Conservation (phyloP, 2,113 vertebrate species). For the Mustela nigripes region DNA sequence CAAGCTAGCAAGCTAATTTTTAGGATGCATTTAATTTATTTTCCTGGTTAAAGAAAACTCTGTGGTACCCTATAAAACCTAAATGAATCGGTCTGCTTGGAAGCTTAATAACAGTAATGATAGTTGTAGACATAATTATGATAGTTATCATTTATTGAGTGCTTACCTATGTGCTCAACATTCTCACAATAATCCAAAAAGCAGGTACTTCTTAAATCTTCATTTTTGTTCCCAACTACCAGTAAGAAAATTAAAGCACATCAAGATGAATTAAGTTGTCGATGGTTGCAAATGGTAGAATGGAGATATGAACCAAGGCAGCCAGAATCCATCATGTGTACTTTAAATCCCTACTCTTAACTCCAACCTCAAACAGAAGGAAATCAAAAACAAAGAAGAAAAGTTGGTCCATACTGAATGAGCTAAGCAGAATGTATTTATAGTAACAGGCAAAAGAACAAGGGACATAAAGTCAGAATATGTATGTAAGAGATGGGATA, state of each 20-base stretch:
- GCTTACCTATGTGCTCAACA: neutral
- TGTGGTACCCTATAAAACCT: neutral
- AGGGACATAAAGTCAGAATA: neutral
- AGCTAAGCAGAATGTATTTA: neutral
- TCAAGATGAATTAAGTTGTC: neutral
- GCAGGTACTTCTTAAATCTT: neutral
- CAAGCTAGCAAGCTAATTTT: conserved; percentile 33
- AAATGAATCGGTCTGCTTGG: neutral
- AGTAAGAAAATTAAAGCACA: neutral
- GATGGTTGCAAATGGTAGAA: neutral
- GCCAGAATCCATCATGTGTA: neutral
- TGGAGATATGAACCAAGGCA: neutral
- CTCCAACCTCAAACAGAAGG: neutral
- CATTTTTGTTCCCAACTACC: neutral
- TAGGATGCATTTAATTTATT: conserved; percentile 20
- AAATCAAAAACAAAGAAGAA: neutral
- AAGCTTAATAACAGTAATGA: neutral
- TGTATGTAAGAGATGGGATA: neutral
- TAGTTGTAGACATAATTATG: neutral
- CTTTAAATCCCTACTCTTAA: neutral
- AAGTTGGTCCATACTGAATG: neutral
- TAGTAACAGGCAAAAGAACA: neutral
- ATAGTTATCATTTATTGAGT: neutral
- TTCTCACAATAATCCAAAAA: neutral
- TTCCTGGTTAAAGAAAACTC: neutral